phyloP scores from a whole-genome alignment of 2,888 invertebrate species.

The Mythimna pallens region DNA sequence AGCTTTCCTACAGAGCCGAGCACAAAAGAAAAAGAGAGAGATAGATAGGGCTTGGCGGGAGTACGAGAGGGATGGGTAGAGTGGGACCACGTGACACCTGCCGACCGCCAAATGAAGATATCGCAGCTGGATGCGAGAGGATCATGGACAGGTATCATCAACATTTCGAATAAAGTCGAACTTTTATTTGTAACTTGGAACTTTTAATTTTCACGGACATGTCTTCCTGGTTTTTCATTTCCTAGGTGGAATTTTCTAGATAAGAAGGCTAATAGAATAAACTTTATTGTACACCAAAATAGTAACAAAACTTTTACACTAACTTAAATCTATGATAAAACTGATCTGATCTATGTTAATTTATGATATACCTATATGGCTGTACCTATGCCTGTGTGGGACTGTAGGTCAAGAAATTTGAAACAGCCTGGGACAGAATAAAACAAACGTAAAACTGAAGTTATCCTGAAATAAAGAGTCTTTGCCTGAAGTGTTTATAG shows the following conservation, averaged over 20 bases:
- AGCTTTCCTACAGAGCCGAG: constrained; percentile 82
- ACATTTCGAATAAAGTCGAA: constrained; percentile 63
- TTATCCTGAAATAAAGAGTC: background rate
- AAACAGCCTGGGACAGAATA: background rate
- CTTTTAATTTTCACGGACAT: background rate
- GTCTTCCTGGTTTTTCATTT: background rate
- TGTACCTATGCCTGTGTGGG: background rate
- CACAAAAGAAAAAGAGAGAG: constrained; percentile 82
- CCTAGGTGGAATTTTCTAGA: background rate
- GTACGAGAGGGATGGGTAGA: constrained; percentile 72
- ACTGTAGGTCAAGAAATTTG: background rate
- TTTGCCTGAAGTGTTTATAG: background rate
- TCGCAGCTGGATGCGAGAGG: constrained; percentile 89
- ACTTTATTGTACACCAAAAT: too few relatives aligned
- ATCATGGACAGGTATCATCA: constrained; percentile 75
- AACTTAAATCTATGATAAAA: too few relatives aligned
- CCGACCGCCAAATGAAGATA: constrained; percentile 90
- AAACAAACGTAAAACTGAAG: background rate
- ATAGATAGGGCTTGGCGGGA: constrained; percentile 47
- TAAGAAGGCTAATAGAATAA: background rate
- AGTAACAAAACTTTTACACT: too few relatives aligned
- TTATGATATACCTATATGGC: background rate
- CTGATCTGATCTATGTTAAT: too few relatives aligned
- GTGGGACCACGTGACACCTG: constrained; percentile 88
- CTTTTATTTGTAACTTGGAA: background rate